Base-by-base conservation (phyloP, 2,797 vertebrate genomes). In the Megalops cyprinoides region DNA sequence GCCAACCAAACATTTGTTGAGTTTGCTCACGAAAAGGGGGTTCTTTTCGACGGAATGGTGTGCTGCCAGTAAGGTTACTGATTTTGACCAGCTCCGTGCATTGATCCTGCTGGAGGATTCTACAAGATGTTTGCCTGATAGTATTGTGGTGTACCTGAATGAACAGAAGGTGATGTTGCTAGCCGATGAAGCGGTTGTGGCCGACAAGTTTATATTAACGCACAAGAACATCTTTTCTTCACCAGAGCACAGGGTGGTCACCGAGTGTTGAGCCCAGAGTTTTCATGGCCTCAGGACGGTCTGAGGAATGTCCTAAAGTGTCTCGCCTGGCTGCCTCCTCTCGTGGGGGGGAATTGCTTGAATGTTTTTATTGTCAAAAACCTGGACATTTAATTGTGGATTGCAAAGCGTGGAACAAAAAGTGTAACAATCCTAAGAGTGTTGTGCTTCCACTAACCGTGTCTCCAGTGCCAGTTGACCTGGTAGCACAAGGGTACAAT, bases 291-390 rank as follows among this genome's bases (percentile, higher is more conserved):
- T 18, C 71, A 51, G n/a, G n/a, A n/a, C n/a, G n/a, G n/a, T n/a
- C n/a, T n/a, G n/a, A n/a, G n/a, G n/a, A n/a, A n/a, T n/a, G n/a
- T n/a, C n/a, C n/a, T 23, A 12, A 18, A 56, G 0, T 65, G 0
- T 15, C 4, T 31, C 74, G 8, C 4, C 23, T n/a, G n/a, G n/a
- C n/a, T n/a, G 25, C 4, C 46, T 53, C 34, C 69, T 4, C 37
- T 7, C n/a, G 14, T 5, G 5, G 12, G n/a, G 49, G 25, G 20
- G 28, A 74, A 3, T 4, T n/a, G n/a, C n/a, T 56, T n/a, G 77
- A 82, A 15, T 79, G 82, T 58, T 76, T 69, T 42, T 82, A 82
- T 12, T 79, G 77, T 23, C 73, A 67, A 28, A 51, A 56, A 37
- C 28, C 15, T 25, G 82, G 78, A 25, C 78, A 76, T 46, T 18